phyloP scores from a whole-genome alignment of 2,797 vertebrate species.

The Lophura swinhoii region DNA sequence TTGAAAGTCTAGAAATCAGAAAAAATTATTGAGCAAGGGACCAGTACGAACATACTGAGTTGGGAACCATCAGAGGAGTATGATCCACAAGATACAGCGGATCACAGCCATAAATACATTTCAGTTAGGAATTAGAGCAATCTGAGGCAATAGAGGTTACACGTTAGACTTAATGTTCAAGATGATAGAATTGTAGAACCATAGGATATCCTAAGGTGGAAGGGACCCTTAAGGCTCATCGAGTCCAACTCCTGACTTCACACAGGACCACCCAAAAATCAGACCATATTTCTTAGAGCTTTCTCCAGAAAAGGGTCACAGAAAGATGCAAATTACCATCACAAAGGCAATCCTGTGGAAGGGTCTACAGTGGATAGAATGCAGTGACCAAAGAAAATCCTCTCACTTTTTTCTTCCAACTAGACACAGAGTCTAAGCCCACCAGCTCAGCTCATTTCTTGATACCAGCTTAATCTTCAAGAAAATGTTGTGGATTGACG shows the following conservation, averaged over 20 bases:
- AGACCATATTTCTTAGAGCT: no score
- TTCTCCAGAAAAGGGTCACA: no score
- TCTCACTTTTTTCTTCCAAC: background rate
- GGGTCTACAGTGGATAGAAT: background rate
- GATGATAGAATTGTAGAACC: no score
- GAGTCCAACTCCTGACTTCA: no score
- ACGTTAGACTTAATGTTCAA: background rate
- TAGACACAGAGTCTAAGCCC: background rate
- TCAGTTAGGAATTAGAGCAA: background rate
- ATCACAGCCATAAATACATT: background rate
- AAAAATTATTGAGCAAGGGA: background rate
- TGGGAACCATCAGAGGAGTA: background rate
- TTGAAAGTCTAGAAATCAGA: background rate
- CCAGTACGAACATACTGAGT: fast-evolving
- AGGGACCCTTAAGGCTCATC: no score
- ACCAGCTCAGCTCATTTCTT: background rate
- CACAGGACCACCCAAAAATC: no score
- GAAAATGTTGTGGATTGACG: fast-evolving
- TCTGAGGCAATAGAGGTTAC: background rate
- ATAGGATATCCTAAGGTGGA: no score
- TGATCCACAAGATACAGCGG: background rate
- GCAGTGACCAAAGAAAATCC: background rate
- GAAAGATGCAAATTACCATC: fast-evolving
- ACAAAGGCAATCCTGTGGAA: background rate
- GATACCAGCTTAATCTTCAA: background rate